phyloP scores from a whole-genome alignment of 1,140 invertebrate genomes.

The Harpegnathos saltator region DNA sequence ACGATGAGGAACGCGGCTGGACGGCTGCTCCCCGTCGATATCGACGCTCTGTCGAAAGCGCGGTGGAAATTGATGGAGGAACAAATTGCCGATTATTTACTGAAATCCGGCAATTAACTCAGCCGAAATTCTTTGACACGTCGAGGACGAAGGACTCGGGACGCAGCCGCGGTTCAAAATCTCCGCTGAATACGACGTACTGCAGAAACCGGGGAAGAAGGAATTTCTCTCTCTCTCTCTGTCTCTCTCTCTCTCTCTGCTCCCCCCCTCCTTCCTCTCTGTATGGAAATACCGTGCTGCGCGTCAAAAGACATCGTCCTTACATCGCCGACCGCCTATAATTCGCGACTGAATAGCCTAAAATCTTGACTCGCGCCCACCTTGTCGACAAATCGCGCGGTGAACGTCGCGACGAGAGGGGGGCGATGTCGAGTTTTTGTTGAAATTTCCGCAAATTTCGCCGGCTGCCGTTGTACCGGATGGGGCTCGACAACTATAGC shows the following conservation, averaged over 20 bases:
- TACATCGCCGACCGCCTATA: conserved; percentile 1
- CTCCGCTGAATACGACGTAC: background rate
- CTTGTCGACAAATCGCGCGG: background rate
- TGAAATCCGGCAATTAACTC: conserved; percentile 7
- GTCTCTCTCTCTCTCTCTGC: too few relatives aligned
- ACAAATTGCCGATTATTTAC: background rate
- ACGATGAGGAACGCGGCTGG: too few relatives aligned
- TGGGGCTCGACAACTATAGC: too few relatives aligned
- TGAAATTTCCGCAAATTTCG: conserved; percentile 21
- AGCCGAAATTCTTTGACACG: background rate
- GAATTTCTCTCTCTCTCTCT: background rate
- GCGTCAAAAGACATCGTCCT: conserved; percentile 15
- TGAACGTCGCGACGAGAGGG: conserved; percentile 2
- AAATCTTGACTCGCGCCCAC: too few relatives aligned
- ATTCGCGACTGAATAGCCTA: conserved; percentile 17
- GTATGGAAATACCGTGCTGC: background rate
- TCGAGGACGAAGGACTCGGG: background rate
- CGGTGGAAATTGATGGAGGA: background rate
- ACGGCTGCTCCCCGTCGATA: too few relatives aligned
- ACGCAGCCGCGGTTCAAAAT: background rate
- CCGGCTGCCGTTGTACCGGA: background rate
- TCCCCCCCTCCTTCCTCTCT: too few relatives aligned
- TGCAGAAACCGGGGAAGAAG: background rate
- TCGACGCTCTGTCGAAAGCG: too few relatives aligned
- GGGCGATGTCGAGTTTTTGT: background rate